Evolutionary conservation across 2,888 invertebrate species (phyloP).

Genomic region (Troilus luridus): DNA sequence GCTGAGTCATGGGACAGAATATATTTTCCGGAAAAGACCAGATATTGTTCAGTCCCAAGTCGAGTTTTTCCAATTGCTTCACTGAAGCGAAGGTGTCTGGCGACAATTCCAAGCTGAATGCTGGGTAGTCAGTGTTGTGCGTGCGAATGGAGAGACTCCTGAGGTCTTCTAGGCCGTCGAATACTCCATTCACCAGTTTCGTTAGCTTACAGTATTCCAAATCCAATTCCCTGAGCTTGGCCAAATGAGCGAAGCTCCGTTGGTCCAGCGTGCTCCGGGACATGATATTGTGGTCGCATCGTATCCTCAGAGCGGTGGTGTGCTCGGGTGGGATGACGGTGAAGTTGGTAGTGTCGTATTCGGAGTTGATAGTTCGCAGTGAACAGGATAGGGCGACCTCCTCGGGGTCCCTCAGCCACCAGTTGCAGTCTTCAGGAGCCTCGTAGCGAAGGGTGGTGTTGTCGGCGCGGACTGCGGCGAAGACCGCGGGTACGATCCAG

Average conservation of each 20-base stretch:
- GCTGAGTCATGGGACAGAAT: slow-evolving; percentile 85
- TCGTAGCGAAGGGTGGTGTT: slow-evolving; percentile 76
- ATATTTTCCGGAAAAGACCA: slow-evolving; percentile 90
- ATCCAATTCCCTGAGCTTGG: slow-evolving; percentile 83
- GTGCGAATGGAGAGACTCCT: slow-evolving; percentile 88
- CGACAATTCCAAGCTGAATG: slow-evolving; percentile 86
- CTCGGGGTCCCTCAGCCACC: slow-evolving; percentile 76
- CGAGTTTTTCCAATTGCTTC: slow-evolving; percentile 83
- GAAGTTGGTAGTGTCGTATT: slow-evolving; percentile 89
- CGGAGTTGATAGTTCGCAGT: slow-evolving; percentile 88
- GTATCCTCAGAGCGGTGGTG: slow-evolving; percentile 83
- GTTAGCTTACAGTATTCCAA: slow-evolving; percentile 90
- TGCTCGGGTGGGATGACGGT: slow-evolving; percentile 88
- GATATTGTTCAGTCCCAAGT: slow-evolving; percentile 89
- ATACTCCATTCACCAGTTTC: slow-evolving; percentile 84
- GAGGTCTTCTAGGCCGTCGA: slow-evolving; percentile 85
- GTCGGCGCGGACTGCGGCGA: slow-evolving; percentile 65
- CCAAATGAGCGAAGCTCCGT: slow-evolving; percentile 84
- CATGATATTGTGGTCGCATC: slow-evolving; percentile 85
- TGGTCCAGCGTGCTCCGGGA: slow-evolving; percentile 84
- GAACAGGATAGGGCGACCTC: slow-evolving; percentile 85
- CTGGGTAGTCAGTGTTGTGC: slow-evolving; percentile 87
- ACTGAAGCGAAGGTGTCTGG: slow-evolving; percentile 83
- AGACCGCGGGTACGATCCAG: slow-evolving; percentile 44
- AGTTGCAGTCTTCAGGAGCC: slow-evolving; percentile 89